Evolutionary conservation across 2,888 invertebrate genomes (phyloP).

Genomic region (Drosophila ochracea): DNA sequence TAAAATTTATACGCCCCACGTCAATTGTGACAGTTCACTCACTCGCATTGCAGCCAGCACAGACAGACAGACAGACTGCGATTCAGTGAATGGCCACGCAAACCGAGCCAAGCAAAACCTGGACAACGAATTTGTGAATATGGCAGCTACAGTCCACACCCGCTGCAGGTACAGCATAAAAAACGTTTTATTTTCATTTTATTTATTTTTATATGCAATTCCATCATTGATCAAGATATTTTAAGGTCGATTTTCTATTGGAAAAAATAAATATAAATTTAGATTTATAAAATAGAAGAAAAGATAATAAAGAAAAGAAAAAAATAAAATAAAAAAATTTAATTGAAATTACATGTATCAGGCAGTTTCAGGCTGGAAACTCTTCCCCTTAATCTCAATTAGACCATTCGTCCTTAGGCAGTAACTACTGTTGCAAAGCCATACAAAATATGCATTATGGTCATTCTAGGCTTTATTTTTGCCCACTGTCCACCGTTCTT

Average conservation of each 20-base stretch:
- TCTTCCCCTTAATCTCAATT: not conserved
- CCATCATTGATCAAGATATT: not conserved
- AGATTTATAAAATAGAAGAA: not conserved
- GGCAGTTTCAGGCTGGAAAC: not conserved
- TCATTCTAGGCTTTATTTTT: slow-evolving; percentile 43
- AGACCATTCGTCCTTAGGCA: not conserved
- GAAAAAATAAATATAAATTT: not conserved
- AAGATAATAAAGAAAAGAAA: not conserved
- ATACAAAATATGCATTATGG: slow-evolving; percentile 43
- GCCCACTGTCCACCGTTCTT: slow-evolving; percentile 13
- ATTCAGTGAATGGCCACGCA: slow-evolving; percentile 63
- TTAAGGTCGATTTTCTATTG: not conserved
- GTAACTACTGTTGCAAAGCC: slow-evolving; percentile 45
- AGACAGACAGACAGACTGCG: slow-evolving; percentile 24
- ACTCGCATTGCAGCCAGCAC: slow-evolving; percentile 44
- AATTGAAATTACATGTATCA: not conserved
- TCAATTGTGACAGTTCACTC: slow-evolving; percentile 82
- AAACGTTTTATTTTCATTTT: not conserved
- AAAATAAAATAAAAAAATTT: not conserved
- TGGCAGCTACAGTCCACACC: slow-evolving; percentile 52
- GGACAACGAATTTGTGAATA: slow-evolving; percentile 61
- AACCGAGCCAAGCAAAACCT: slow-evolving; percentile 40
- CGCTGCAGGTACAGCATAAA: not conserved
- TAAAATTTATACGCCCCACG: slow-evolving; percentile 83
- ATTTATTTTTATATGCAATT: not conserved